Base-by-base conservation (phyloP, 2,888 invertebrate species). In the Ganaspis brasiliensis region DNA sequence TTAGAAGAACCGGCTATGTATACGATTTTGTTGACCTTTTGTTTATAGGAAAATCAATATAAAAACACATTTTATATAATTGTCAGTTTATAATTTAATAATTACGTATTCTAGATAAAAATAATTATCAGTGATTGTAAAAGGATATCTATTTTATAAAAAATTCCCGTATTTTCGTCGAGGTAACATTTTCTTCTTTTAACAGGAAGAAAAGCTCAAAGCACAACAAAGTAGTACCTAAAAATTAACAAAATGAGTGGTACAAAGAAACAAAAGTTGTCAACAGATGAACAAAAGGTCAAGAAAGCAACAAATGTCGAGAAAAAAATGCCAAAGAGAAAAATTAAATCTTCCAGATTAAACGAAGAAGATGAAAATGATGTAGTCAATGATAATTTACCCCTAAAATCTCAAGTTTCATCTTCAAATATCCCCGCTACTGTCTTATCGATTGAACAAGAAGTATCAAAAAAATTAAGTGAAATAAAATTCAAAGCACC, bases 401-500 rank as follows among this genome's bases (percentile, higher is more conserved):
- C 14, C 8, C 14, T 63, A 12, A 37, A 63, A 21, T 19, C 37
- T 12, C 12, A 21, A 72, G 74, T 74, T 67, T 61, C 78, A 52
- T 77, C 79, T 26, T 76, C 31, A 26, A 78, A 73, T 55, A 83
- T 88, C 70, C 73, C 89, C 26, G 87, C 87, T 8, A 81, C 81
- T 78, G 72, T 90, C 19, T 79, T 91, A 40, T 80, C 80, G 0
- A 77, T 88, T 16, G 90, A 91, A 75, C 79, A 78, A 76, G 81
- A 83, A 16, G 83, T 90, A 1, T 84, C 84, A 4, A 73, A 14
- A 55, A 79, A 84, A 76, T 81, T 86, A 75, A 79, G 75, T 75
- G 76, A 77, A 26, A 81, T 88, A 21, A 78, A 76, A 8, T 88
- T 84, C 35, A 82, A 81, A 4, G 81, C 82, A 1, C 93, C 93